Base-by-base conservation (phyloP, 2,113 vertebrate species). In the Strix uralensis region DNA sequence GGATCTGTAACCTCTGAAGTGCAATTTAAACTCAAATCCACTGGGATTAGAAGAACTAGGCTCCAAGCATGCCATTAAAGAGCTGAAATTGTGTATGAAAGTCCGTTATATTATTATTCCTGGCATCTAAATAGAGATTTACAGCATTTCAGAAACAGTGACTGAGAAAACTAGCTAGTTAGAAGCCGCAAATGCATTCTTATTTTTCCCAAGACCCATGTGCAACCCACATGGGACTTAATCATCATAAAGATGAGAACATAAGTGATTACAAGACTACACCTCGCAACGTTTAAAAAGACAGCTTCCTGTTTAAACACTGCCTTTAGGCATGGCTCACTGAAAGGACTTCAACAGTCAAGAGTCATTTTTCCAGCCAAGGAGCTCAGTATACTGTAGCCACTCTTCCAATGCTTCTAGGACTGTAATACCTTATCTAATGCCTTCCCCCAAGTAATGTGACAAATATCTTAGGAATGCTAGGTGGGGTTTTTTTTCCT, bases 21-120 rank as follows among this genome's bases (percentile, higher is more conserved):
- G 70, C 77, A 90, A 93, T 95, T 80, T 94, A 85, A 97, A 97
- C 95, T 93, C 81, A 67, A 81, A 93, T 82, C 96, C 88, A 42
- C 36, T 30, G 77, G 86, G 91, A 81, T 88, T 93, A 94, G 59
- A 77, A 78, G 58, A 85, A 46, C 38, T 59, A 93, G 86, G 46
- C 62, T 90, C 52, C 52, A 51, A 62, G 82, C 32, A 75, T 94
- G 78, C 85, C 70, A 90, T 79, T 95, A 54, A 87, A 81, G 20
- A 83, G 20, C n/a, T 66, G 55, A 95, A 97, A 97, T 73, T 44
- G 69, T 59, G 5, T 85, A 82, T 49, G 46, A 88, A 85, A 78
- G 47, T 18, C 49, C 51, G 66, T 83, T 71, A 57, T 40, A 82
- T 86, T 81, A 74, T 79, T 81, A 69, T 96, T 93, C 49, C 65